phyloP scores from a whole-genome alignment of 2,888 invertebrate species.

The Chymomyza fuscimana region DNA sequence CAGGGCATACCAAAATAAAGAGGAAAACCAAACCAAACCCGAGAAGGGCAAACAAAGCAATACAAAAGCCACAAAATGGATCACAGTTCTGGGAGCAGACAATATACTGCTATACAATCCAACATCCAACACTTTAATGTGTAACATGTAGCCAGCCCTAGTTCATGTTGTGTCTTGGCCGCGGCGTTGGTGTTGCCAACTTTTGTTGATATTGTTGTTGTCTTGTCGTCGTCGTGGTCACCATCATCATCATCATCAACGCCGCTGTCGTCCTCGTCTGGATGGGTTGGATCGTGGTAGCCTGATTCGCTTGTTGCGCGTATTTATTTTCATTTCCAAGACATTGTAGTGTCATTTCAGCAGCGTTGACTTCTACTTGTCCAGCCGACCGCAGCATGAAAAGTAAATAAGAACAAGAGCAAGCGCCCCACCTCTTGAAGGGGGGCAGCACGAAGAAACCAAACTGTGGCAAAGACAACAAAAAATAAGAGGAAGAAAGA shows the following conservation, averaged over 20 bases:
- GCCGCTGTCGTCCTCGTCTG: slow-evolving; percentile 19
- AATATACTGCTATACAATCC: slow-evolving; percentile 1
- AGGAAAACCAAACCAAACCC: slow-evolving; percentile 64
- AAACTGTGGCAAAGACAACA: slow-evolving; percentile 24
- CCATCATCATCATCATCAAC: slow-evolving; percentile 30
- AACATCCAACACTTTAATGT: slow-evolving; percentile 59
- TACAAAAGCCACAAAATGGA: slow-evolving; percentile 8
- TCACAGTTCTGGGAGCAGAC: slow-evolving; percentile 4
- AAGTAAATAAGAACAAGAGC: slow-evolving; percentile 47
- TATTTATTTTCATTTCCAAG: slow-evolving; percentile 76
- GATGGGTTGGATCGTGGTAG: slow-evolving; percentile 1
- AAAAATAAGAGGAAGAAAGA: background rate
- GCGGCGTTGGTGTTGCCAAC: slow-evolving; percentile 28
- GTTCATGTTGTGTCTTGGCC: slow-evolving; percentile 41
- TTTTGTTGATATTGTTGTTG: slow-evolving; percentile 33
- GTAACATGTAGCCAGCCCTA: slow-evolving; percentile 62
- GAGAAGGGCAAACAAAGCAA: background rate
- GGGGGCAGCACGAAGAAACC: slow-evolving; percentile 35
- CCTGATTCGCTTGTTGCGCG: slow-evolving; percentile 39
- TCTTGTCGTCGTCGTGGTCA: slow-evolving; percentile 32
- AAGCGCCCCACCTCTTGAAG: background rate
- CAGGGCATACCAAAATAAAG: slow-evolving; percentile 36
- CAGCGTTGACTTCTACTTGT: slow-evolving; percentile 61
- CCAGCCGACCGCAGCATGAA: slow-evolving; percentile 62
- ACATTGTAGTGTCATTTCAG: slow-evolving; percentile 75